Conservation (phyloP, 2,113 vertebrate species). For the Pheucticus melanocephalus region DNA sequence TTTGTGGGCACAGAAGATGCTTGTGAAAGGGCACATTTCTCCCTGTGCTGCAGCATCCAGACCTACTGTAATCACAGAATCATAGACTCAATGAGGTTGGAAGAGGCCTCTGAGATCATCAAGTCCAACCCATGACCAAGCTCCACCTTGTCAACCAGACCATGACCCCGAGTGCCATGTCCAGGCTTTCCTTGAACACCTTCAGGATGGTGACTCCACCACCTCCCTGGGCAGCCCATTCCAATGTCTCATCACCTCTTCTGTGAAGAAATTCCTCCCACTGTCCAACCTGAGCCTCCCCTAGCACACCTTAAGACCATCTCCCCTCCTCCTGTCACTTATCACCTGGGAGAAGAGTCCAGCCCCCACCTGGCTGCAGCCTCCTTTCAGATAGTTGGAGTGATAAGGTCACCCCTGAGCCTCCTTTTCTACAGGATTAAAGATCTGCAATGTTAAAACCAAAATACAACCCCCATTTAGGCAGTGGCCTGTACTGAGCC, state of each 20-base stretch:
- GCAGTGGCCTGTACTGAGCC: not conserved
- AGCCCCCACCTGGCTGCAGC: not conserved
- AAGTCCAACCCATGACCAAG: not conserved
- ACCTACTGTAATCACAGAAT: not conserved
- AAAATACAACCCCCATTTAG: not conserved
- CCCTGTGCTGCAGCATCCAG: not conserved
- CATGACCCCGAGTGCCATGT: not conserved
- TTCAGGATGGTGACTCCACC: not conserved
- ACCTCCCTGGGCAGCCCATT: not conserved
- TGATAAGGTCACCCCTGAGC: not conserved
- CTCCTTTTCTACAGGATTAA: not conserved
- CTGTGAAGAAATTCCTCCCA: not conserved
- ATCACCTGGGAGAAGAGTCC: not conserved
- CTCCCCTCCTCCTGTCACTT: not conserved
- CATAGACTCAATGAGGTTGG: not conserved
- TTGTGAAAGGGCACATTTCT: not conserved
- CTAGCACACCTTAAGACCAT: not conserved
- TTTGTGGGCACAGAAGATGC: not conserved
- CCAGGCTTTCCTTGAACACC: not conserved
- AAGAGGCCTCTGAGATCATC: not conserved
- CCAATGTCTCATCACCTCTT: not conserved
- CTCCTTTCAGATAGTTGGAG: not conserved
- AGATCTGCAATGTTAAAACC: not conserved
- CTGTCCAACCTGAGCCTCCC: not conserved
- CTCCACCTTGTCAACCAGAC: not conserved